Percentiles rank a stretch among this genome's conserved stretches.
phyloP scores from a whole-genome alignment of 2,888 invertebrate genomes.

The Taphrorychus bicolor region DNA sequence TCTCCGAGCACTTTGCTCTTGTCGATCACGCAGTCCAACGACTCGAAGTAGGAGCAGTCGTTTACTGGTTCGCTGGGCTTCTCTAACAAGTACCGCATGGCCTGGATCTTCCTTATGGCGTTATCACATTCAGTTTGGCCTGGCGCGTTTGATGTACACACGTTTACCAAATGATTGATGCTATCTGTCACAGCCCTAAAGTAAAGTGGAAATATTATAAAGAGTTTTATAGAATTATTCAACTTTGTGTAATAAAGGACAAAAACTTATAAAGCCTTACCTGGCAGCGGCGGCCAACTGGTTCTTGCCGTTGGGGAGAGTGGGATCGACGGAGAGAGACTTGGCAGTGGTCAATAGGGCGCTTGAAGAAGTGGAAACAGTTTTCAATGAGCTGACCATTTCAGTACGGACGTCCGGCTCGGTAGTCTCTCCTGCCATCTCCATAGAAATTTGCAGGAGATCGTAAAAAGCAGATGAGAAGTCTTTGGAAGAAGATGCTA shows the following conservation, averaged over 20 bases:
- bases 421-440: conserved; percentile 83
- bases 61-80: conserved; percentile 88
- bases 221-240: neutral
- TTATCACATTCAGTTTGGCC: conserved; percentile 96
- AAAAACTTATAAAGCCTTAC: conserved; percentile 17
- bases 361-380: conserved; percentile 86
- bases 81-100: conserved; percentile 81
- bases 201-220: neutral
- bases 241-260: no score
- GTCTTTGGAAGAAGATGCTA: conserved; percentile 78
- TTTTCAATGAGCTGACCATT: conserved; percentile 87
- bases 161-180: conserved; percentile 88
- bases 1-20: conserved; percentile 83
- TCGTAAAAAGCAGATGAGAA: conserved; percentile 82
- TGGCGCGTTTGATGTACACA: conserved; percentile 88
- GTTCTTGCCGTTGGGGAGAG: conserved; percentile 89
- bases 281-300: conserved; percentile 83
- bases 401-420: conserved; percentile 71
- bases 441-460: conserved; percentile 79
- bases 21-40: conserved; percentile 88
- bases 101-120: conserved; percentile 90
- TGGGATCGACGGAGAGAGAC: conserved; percentile 87
- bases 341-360: conserved; percentile 88
- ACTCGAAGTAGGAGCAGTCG: conserved; percentile 91
- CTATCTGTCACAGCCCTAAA: conserved; percentile 84